Percentiles rank a stretch among this genome's conserved stretches.
These are phyloP conservation scores for Drosophila cognata DNA, from an alignment of 2,888 invertebrate species.

Conservation along the genomic window DNA sequence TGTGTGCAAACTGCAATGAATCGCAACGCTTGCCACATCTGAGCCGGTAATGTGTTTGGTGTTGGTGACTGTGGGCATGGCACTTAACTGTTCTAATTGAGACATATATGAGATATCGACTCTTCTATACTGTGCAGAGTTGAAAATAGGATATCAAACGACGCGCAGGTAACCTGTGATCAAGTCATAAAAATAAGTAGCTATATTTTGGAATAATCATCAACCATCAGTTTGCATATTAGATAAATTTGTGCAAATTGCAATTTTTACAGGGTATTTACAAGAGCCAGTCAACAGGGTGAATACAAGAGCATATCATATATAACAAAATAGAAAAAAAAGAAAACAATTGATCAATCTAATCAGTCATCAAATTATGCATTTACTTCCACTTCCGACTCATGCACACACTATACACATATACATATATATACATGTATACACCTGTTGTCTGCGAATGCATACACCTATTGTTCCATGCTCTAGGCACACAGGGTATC, in stretches of 20 bases:
- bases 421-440: background rate
- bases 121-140: constrained; percentile 23
- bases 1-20: constrained; percentile 34
- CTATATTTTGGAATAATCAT: background rate
- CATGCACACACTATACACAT: background rate
- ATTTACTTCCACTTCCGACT: background rate
- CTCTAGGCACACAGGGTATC: constrained; percentile 9
- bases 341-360: background rate
- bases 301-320: background rate
- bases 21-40: constrained; percentile 26
- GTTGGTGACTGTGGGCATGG: constrained; percentile 21
- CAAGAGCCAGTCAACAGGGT: background rate
- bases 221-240: background rate
- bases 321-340: background rate
- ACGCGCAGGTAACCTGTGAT: constrained; percentile 4
- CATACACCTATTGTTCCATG: background rate
- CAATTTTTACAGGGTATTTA: background rate
- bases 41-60: background rate
- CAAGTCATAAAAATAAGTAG: background rate
- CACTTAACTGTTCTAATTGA: constrained; percentile 32
- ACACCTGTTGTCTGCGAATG: background rate
- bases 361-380: background rate
- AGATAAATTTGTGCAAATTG: background rate
- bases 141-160: background rate
- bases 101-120: constrained; percentile 34